These are phyloP conservation scores for Pseudococcus longispinus DNA, from an alignment of 2,888 invertebrate species.

Conservation along the genomic window DNA sequence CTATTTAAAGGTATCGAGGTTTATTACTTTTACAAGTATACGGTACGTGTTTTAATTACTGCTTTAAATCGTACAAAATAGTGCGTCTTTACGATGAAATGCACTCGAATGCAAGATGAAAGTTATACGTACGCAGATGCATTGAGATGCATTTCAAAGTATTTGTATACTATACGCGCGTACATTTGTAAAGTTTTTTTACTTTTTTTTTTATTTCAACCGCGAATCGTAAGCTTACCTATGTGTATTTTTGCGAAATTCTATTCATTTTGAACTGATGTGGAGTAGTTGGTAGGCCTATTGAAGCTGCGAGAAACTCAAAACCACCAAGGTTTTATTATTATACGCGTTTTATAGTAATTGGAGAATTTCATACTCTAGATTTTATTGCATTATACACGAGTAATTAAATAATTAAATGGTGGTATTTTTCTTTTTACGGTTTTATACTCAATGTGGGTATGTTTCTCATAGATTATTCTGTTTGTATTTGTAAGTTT, in stretches of 20 bases:
- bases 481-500: too few relatives aligned
- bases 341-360: neutral
- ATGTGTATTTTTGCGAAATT: neutral
- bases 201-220: neutral
- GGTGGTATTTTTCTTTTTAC: neutral
- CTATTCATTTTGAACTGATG: neutral
- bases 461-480: neutral
- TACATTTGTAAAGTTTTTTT: neutral
- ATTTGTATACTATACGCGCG: too few relatives aligned
- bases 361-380: neutral
- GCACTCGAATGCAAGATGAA: slow-evolving; percentile 1
- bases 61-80: neutral
- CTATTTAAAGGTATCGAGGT: neutral
- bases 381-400: neutral
- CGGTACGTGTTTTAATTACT: neutral
- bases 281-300: too few relatives aligned
- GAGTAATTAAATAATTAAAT: neutral
- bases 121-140: neutral
- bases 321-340: neutral
- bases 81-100: neutral
- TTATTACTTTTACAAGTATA: slow-evolving; percentile 3
- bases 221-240: neutral
- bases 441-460: neutral
- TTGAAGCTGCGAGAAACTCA: neutral
- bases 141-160: neutral